phyloP scores from a whole-genome alignment of 2,888 invertebrate genomes.

The Chalcosyrphus nemorum region DNA sequence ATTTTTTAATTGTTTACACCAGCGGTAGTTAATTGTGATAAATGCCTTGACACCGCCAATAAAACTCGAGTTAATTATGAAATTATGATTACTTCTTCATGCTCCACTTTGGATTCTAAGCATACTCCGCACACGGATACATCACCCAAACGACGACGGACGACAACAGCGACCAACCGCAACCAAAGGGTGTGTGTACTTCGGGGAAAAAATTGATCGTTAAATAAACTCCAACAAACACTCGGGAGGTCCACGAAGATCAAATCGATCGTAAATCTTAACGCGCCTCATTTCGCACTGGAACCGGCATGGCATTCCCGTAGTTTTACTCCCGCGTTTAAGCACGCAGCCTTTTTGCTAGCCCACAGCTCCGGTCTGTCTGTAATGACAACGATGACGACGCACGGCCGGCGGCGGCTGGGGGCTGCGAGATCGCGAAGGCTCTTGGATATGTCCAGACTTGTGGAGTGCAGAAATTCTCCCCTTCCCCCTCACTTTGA shows the following conservation, averaged over 20 bases:
- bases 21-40: too few species aligned
- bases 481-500: too few species aligned
- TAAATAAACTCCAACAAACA: conserved; percentile 65
- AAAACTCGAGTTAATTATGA: too few species aligned
- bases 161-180: neutral
- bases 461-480: conserved; percentile 26
- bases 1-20: too few species aligned
- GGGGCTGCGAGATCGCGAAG: too few species aligned
- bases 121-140: neutral
- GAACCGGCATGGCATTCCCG: conserved; percentile 30
- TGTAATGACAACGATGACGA: conserved; percentile 61
- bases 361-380: conserved; percentile 62
- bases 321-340: conserved; percentile 66
- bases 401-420: too few species aligned
- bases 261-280: conserved; percentile 72
- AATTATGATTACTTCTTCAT: conserved; percentile 50
- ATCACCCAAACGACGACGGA: neutral
- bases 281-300: conserved; percentile 61
- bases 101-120: conserved; percentile 26
- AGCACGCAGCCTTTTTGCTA: conserved; percentile 40
- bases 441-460: neutral
- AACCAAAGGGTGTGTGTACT: conserved; percentile 44
- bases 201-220: conserved; percentile 48
- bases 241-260: conserved; percentile 71
- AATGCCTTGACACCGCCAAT: too few species aligned